Percentiles rank a stretch among this genome's conserved stretches.
These are phyloP conservation scores for Drosophila bunnanda DNA, from an alignment of 2,888 invertebrate genomes.

Conservation along the genomic window DNA sequence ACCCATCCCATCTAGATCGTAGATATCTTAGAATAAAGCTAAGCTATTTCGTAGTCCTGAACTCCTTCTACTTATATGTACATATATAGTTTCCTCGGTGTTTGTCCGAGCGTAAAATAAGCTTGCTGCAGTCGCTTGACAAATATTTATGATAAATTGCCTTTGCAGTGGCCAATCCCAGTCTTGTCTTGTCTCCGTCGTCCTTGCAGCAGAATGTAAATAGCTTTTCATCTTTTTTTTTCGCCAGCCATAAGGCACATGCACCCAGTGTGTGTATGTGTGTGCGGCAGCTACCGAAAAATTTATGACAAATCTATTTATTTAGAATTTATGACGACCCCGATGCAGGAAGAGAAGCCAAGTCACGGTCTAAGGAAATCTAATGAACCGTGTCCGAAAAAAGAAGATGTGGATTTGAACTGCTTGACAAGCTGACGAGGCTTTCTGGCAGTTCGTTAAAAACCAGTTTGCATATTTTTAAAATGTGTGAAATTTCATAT, in stretches of 20 bases:
- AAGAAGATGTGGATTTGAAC: conserved; percentile 13
- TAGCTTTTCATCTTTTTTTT: conserved; percentile 66
- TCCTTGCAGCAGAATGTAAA: conserved; percentile 71
- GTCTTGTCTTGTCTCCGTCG: conserved; percentile 26
- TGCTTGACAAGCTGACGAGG: conserved; percentile 7
- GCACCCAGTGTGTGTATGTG: conserved; percentile 14
- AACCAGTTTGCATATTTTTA: not conserved
- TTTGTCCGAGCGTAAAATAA: conserved; percentile 75
- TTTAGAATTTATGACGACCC: conserved; percentile 67
- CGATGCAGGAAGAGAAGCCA: conserved; percentile 40
- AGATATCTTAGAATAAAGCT: conserved; percentile 43
- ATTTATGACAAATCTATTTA: conserved; percentile 73
- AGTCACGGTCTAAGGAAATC: conserved; percentile 48
- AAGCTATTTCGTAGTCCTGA: conserved; percentile 37
- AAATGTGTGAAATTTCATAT: not conserved
- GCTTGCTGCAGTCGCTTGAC: conserved; percentile 73
- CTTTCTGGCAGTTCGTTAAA: conserved; percentile 3
- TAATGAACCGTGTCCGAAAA: conserved; percentile 57
- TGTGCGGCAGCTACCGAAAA: conserved; percentile 37
- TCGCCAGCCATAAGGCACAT: conserved; percentile 18
- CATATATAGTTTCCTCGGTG: conserved; percentile 20
- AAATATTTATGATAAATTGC: conserved; percentile 82
- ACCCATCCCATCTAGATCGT: conserved; percentile 26
- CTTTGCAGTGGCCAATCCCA: conserved; percentile 58
- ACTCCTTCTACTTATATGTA: not conserved